Base-by-base conservation (phyloP, 2,888 invertebrate species). In the Pomacea canaliculata region DNA sequence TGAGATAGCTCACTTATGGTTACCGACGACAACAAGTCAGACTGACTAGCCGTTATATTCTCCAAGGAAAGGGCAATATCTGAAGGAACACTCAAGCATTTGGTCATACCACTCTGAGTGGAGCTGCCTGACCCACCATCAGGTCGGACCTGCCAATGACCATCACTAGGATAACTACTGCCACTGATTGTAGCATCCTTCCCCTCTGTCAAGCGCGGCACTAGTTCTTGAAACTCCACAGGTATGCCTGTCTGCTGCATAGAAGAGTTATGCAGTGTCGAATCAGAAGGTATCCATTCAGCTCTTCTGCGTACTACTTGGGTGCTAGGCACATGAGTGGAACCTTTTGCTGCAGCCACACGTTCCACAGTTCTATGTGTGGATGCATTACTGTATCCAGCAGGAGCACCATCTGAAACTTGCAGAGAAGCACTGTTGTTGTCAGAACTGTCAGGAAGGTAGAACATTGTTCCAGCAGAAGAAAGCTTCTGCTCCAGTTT, bases 31-130 rank as follows among this genome's bases (percentile, higher is more conserved):
- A 87, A 81, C 59, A 87, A 79, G 63, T 88, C 88, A 10, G 83
- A 83, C 73, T 86, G 85, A 78, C 86, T 86, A 12, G 82, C 88
- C 27, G 82, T 83, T 70, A 88, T 83, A 76, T 87, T 86, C 77
- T 88, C 88, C 59, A 88, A 63, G 9, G 88, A 88, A 79, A 83
- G 84, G 70, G 86, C 86, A 75, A 88, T 87, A 75, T 88, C 88
- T 23, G 86, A 86, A 4, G 88, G 87, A 66, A 88, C 85, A 81
- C 88, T 88, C 69, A 88, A 79, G 79, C 87, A 87, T 78, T 88
- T 88, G n/a, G 84, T 78, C 82, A 87, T 85, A 67, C 76, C 70
- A 3, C 76, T 72, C 46, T 49, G 62, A 8, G n/a, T 49, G 46
- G 56, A 46, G 12, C 63, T 23, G n/a, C 51, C 27, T 27, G 51